These are phyloP conservation scores for Lonchura striata DNA, from an alignment of 2,113 vertebrate genomes.

Conservation along the genomic window DNA sequence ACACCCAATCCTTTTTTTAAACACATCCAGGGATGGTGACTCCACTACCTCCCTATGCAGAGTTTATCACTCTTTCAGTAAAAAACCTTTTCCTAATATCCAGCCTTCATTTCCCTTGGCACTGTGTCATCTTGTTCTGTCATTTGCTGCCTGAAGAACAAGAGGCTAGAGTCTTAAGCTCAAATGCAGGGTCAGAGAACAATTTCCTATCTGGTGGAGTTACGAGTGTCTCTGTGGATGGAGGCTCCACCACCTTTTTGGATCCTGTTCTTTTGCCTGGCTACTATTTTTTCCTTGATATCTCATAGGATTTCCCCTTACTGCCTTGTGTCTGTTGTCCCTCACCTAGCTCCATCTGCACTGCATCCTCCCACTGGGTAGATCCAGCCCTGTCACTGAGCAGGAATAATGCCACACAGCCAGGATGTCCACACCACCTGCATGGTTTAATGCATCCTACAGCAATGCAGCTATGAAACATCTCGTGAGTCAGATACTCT, in stretches of 20 bases:
- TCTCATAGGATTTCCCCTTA: background rate
- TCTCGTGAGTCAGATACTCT: fast-evolving
- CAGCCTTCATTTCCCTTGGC: background rate
- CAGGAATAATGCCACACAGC: background rate
- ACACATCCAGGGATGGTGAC: background rate
- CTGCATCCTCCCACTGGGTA: fast-evolving
- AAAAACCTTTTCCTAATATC: background rate
- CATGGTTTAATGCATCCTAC: background rate
- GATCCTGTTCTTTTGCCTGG: background rate
- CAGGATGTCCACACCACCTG: background rate
- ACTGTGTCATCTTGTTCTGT: background rate
- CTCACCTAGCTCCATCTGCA: background rate
- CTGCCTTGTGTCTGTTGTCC: background rate
- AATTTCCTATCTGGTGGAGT: background rate
- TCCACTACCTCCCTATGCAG: background rate
- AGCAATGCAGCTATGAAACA: background rate
- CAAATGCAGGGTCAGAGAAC: background rate
- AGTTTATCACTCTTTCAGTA: background rate
- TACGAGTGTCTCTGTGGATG: background rate
- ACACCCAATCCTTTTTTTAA: background rate
- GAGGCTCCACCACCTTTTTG: background rate
- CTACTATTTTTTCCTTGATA: background rate
- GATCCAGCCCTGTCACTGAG: background rate
- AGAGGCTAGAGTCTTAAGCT: background rate
- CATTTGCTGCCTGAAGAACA: background rate